Percentiles rank a stretch among this genome's conserved stretches.
These are phyloP conservation scores for Helarctos malayanus DNA, from an alignment of 2,797 vertebrate species.

Conservation along the genomic window DNA sequence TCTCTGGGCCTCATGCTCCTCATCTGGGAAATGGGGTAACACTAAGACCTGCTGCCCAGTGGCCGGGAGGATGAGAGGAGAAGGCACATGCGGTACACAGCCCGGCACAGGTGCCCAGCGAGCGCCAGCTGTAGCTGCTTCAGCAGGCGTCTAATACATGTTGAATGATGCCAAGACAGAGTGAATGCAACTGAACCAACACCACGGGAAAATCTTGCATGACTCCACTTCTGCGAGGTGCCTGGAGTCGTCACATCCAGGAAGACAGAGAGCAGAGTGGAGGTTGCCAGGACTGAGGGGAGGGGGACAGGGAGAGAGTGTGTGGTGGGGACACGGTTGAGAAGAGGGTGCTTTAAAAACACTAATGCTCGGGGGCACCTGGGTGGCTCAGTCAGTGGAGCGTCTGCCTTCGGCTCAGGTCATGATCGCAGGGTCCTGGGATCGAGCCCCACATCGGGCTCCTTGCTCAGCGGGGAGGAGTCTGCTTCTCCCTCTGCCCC, in stretches of 20 bases:
- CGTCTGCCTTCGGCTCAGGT: background rate
- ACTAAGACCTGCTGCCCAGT: background rate
- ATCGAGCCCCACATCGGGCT: background rate
- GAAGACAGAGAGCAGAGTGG: background rate
- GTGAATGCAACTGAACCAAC: background rate
- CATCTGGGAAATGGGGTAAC: background rate
- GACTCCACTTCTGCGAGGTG: background rate
- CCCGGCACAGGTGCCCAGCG: background rate
- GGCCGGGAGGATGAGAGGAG: background rate
- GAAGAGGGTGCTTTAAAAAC: background rate
- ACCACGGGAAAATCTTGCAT: background rate
- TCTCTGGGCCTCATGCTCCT: background rate
- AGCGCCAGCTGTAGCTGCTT: background rate
- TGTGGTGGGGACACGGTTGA: background rate
- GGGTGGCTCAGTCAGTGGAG: background rate
- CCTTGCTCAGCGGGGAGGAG: background rate
- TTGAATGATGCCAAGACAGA: background rate
- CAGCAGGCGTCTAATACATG: background rate
- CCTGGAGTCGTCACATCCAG: background rate
- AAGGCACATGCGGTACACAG: fast-evolving
- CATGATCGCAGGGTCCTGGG: background rate
- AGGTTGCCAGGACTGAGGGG: background rate
- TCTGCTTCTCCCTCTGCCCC: background rate
- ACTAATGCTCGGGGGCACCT: background rate
- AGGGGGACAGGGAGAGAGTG: background rate